Percentiles rank a stretch among this genome's conserved stretches.
phyloP scores from a whole-genome alignment of 2,113 vertebrate species.

The Ameiurus melas region DNA sequence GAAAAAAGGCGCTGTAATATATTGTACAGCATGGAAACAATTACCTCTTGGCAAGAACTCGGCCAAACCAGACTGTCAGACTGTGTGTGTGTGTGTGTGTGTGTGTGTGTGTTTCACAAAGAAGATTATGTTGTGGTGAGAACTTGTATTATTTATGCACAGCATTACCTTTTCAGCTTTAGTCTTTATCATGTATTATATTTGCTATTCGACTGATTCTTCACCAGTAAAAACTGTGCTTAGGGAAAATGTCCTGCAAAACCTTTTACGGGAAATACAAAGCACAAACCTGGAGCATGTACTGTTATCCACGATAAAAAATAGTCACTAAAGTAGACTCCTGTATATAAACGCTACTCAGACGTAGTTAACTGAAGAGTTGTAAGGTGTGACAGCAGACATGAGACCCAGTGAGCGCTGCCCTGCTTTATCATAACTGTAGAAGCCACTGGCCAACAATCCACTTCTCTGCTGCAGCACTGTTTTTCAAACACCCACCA shows the following conservation, averaged over 20 bases:
- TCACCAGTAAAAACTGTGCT: neutral
- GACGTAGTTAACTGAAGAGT: neutral
- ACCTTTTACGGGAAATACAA: neutral
- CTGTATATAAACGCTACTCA: neutral
- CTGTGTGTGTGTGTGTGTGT: neutral
- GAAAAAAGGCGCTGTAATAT: conserved; percentile 56
- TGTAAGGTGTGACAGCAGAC: neutral
- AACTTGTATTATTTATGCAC: conserved; percentile 12
- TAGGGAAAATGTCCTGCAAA: neutral
- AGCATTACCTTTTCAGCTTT: neutral
- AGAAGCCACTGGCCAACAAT: neutral
- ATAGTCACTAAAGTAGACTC: neutral
- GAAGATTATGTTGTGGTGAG: conserved; percentile 52
- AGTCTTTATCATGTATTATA: neutral
- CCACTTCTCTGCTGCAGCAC: neutral
- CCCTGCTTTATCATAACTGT: neutral
- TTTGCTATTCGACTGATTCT: neutral
- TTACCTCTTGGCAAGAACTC: conserved; percentile 66
- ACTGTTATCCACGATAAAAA: neutral
- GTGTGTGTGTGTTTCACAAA: conserved; percentile 50
- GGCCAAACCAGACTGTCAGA: conserved; percentile 54
- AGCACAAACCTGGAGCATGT: neutral
- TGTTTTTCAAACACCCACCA: conserved; percentile 15
- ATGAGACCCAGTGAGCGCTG: too few species aligned
- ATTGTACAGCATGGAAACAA: conserved; percentile 70